A percentile compares a stretch with the other conserved stretches of the same genome.
Conservation (phyloP, 1,140 invertebrate species). For the Drosophila ogumai region DNA sequence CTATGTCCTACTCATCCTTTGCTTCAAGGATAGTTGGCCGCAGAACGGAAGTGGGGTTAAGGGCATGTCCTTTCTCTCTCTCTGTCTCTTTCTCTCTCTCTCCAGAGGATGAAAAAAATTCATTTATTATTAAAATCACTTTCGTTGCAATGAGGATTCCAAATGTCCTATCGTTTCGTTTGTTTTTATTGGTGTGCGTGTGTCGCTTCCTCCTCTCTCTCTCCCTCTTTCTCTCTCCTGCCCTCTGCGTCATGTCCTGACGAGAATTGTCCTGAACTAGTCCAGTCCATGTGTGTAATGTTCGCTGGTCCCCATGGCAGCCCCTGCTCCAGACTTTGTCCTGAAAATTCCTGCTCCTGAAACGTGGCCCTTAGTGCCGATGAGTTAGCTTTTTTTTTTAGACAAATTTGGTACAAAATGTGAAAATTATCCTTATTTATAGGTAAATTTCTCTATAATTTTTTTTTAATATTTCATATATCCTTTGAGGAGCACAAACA, state of each 20-base stretch:
- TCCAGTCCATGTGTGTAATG: conserved; percentile 54
- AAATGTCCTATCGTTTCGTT: conserved; percentile 81
- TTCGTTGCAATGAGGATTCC: conserved; percentile 83
- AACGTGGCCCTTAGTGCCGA: conserved; percentile 4
- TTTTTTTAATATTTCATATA: background rate
- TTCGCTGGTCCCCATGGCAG: conserved; percentile 10
- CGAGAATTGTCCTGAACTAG: conserved; percentile 75
- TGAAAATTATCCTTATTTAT: background rate
- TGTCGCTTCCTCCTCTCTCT: conserved; percentile 10
- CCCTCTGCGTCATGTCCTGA: conserved; percentile 21
- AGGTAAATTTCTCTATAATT: background rate
- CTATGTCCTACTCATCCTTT: background rate
- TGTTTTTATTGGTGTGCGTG: conserved; percentile 79
- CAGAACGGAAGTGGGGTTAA: conserved; percentile 26
- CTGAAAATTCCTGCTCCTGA: conserved; percentile 18
- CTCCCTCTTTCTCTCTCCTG: too few species aligned
- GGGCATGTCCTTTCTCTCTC: conserved; percentile 13
- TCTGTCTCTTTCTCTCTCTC: background rate
- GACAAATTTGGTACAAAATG: background rate
- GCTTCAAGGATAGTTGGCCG: conserved; percentile 29
- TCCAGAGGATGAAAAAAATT: conserved; percentile 55
- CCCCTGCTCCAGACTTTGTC: conserved; percentile 1
- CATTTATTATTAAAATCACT: conserved; percentile 84
- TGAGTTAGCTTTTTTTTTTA: conserved; percentile 7
- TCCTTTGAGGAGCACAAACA: background rate